These are phyloP conservation scores for Sebastolobus altivelis DNA, from an alignment of 2,797 vertebrate species.

Conservation along the genomic window DNA sequence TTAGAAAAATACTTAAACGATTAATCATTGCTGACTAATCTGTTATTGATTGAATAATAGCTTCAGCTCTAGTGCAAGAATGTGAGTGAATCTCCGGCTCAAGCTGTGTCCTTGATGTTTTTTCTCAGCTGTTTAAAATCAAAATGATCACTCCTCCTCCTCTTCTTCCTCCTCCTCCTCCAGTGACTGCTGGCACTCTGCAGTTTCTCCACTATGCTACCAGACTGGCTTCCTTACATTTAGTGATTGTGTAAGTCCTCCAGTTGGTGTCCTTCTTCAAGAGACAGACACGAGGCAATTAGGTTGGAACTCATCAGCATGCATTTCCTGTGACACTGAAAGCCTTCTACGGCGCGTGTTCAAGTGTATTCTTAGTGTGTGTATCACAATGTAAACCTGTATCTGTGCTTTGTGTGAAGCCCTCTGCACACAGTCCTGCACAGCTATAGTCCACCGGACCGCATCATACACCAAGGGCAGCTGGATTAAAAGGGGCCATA, in stretches of 20 bases:
- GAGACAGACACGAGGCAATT: slow-evolving; percentile 20
- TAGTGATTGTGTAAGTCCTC: slow-evolving; percentile 4
- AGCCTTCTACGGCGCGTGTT: neutral
- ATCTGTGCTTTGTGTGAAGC: neutral
- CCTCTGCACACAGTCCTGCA: slow-evolving; percentile 22
- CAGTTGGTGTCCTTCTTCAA: neutral
- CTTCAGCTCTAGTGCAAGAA: neutral
- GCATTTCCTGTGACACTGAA: slow-evolving; percentile 35
- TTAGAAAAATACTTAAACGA: neutral
- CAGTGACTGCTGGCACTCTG: slow-evolving; percentile 11
- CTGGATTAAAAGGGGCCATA: slow-evolving; percentile 64
- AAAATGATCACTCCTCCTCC: slow-evolving; percentile 5
- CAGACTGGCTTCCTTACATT: slow-evolving; percentile 10
- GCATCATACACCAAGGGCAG: slow-evolving; percentile 48
- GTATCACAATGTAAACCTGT: neutral
- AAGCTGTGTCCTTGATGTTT: neutral
- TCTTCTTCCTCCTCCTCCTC: neutral
- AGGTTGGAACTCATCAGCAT: slow-evolving; percentile 46
- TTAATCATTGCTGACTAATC: neutral
- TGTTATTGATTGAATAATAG: neutral
- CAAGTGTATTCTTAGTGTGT: slow-evolving; percentile 3
- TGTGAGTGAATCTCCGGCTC: neutral
- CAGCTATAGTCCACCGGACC: slow-evolving; percentile 34
- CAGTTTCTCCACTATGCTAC: neutral
- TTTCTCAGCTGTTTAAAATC: slow-evolving; percentile 12